phyloP scores from a whole-genome alignment of 2,797 vertebrate genomes.

The Notolepis coatsorum region DNA sequence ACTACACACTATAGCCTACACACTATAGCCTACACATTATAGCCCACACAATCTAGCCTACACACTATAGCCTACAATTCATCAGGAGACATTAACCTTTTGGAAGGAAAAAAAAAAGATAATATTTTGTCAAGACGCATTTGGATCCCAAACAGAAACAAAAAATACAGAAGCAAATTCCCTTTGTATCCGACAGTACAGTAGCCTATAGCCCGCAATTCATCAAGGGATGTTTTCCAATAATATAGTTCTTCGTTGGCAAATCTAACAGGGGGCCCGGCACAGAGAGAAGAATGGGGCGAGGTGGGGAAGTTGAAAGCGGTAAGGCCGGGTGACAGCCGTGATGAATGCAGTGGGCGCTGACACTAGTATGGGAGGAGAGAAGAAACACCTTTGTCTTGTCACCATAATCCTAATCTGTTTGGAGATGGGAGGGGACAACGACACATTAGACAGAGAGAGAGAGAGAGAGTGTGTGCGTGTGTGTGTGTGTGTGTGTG shows the following conservation, averaged over 20 bases:
- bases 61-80: too few species aligned
- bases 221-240: constrained; percentile 46
- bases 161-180: constrained; percentile 26
- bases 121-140: constrained; percentile 13
- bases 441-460: constrained; percentile 53
- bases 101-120: constrained; percentile 10
- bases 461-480: not conserved
- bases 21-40: too few species aligned
- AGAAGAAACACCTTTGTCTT: constrained; percentile 81
- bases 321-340: constrained; percentile 63
- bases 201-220: constrained; percentile 38
- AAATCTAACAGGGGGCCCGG: constrained; percentile 57
- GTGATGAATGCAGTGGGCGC: constrained; percentile 71
- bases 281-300: constrained; percentile 65
- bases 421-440: constrained; percentile 71
- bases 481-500: too few species aligned
- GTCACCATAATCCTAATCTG: constrained; percentile 81
- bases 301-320: constrained; percentile 62
- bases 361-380: constrained; percentile 67
- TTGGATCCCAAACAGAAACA: constrained; percentile 6
- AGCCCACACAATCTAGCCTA: too few species aligned
- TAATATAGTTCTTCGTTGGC: constrained; percentile 56
- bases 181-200: constrained; percentile 18
- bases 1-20: too few species aligned
- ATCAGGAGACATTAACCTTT: not conserved